phyloP scores from a whole-genome alignment of 2,113 vertebrate genomes.

The Phalacrocorax brasilianus region DNA sequence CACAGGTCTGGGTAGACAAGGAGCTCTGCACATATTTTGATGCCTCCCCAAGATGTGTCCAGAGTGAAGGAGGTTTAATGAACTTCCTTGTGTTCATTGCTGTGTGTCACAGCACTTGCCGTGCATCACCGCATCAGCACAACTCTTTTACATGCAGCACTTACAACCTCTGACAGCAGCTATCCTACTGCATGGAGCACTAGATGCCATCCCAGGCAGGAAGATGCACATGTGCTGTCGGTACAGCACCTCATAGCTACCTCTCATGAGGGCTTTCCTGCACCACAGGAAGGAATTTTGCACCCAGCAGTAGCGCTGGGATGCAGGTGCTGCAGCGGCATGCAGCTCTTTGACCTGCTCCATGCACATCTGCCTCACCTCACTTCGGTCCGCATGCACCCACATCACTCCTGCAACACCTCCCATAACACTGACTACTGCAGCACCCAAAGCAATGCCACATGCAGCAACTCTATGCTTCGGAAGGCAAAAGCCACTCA shows the following conservation, averaged over 20 bases:
- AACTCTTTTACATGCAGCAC: background rate
- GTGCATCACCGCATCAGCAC: background rate
- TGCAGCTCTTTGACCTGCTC: background rate
- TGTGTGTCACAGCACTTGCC: background rate
- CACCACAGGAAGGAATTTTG: background rate
- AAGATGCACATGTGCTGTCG: background rate
- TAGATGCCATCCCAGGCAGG: background rate
- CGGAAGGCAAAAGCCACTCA: slow-evolving; percentile 68
- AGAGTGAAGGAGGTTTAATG: background rate
- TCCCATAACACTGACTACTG: background rate
- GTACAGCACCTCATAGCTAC: background rate
- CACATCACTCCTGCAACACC: background rate
- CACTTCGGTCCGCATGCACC: rapidly evolving
- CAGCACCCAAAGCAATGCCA: background rate
- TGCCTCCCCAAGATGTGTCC: background rate
- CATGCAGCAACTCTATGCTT: rapidly evolving
- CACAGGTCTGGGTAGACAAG: background rate
- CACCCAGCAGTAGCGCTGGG: background rate
- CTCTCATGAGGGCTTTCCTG: background rate
- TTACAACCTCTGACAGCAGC: background rate
- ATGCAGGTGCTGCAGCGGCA: background rate
- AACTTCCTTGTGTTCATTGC: background rate
- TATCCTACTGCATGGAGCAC: background rate
- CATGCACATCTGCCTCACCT: background rate
- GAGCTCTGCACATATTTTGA: background rate